Conservation (phyloP, 2,888 invertebrate genomes). For the Automeris io region DNA sequence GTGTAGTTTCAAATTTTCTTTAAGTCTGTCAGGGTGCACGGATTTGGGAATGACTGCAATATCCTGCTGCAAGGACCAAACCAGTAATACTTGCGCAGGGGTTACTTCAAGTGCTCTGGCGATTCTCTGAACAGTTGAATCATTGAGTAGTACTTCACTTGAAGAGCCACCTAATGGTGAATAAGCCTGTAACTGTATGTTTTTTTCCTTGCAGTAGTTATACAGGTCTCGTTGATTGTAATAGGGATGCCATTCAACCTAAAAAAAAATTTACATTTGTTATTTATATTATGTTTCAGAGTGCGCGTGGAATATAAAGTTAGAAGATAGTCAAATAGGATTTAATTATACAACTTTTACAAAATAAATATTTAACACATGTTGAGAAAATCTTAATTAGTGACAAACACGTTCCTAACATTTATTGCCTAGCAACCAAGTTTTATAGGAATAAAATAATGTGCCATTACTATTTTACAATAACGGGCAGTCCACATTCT, state of each 20-base stretch:
- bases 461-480: too few species aligned
- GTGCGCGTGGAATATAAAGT: too few species aligned
- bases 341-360: too few species aligned
- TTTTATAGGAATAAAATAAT: too few species aligned
- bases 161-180: background rate
- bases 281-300: too few species aligned
- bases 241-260: conserved; percentile 1
- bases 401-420: too few species aligned
- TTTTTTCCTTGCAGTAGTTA: background rate
- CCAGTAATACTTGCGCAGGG: background rate
- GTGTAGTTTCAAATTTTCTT: background rate
- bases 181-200: background rate
- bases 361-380: too few species aligned
- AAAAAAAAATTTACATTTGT: background rate
- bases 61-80: background rate
- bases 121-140: background rate
- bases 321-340: too few species aligned
- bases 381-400: too few species aligned
- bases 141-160: background rate
- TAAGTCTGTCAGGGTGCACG: background rate
- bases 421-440: too few species aligned
- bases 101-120: background rate
- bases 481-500: too few species aligned
- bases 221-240: background rate
- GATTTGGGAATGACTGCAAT: background rate